Evolutionary conservation across 1,140 invertebrate species (phyloP).

Genomic region (Hyphantria cunea): DNA sequence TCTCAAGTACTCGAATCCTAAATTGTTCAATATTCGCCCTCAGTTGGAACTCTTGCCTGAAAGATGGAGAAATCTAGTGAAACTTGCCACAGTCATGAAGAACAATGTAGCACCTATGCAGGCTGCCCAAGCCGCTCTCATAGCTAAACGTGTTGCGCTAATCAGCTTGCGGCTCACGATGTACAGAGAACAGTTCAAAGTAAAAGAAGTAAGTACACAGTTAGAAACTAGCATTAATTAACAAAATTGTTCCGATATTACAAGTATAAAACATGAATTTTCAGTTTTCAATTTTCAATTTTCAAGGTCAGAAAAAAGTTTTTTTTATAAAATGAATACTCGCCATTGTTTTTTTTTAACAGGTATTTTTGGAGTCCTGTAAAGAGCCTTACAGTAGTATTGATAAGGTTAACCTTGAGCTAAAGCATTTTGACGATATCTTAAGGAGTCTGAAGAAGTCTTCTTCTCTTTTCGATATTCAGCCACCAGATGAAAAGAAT

Average conservation of each 20-base stretch:
- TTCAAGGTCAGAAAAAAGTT: too few relatives aligned
- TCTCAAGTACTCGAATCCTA: too few relatives aligned
- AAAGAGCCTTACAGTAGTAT: slow-evolving; percentile 88
- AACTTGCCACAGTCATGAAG: slow-evolving; percentile 90
- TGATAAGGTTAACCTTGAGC: slow-evolving; percentile 87
- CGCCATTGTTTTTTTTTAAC: too few relatives aligned
- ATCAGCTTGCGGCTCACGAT: slow-evolving; percentile 91
- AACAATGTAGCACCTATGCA: slow-evolving; percentile 92
- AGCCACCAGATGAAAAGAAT: slow-evolving; percentile 90
- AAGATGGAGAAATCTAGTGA: slow-evolving; percentile 94
- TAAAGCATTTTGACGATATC: slow-evolving; percentile 87
- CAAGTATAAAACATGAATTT: too few relatives aligned
- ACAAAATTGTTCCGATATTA: too few relatives aligned
- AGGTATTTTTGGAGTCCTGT: slow-evolving; percentile 89
- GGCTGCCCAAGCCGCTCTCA: slow-evolving; percentile 84
- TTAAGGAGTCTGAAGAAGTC: slow-evolving; percentile 87
- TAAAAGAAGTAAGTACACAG: slow-evolving; percentile 72
- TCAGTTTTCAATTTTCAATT: too few relatives aligned
- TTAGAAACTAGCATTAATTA: too few relatives aligned
- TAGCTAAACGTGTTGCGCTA: slow-evolving; percentile 85
- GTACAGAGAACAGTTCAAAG: slow-evolving; percentile 89
- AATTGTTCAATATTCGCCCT: slow-evolving; percentile 6
- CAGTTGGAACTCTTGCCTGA: slow-evolving; percentile 90
- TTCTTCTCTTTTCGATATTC: slow-evolving; percentile 93
- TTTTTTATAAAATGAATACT: too few relatives aligned